Base-by-base conservation (phyloP, 2,797 vertebrate species). In the Periophthalmus magnuspinnatus region DNA sequence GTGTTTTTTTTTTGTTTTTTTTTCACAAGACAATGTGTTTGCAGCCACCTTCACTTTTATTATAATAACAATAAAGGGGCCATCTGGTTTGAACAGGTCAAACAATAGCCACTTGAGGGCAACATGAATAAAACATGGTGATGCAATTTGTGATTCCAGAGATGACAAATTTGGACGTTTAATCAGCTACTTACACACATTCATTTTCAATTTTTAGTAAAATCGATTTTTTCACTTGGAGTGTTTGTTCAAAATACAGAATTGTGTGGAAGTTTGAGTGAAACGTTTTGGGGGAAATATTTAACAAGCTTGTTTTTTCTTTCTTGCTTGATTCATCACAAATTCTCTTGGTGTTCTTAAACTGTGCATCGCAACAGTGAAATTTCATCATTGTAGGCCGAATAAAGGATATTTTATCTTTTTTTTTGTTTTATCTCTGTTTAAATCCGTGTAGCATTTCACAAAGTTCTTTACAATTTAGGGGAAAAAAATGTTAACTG, bases 1-100 rank as follows among this genome's bases (percentile, higher is more conserved):
- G n/a, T n/a, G 75, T 73, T 85, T 73, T 47, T 47, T 63, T 47
- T 63, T 7, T n/a, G 75, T 73, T 85, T 73, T 47, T 47, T 63
- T 47, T 63, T 7, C 9, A 41, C 7, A 74, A 75, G 52, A 33
- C 32, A 66, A 59, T 65, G 63, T 70, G 61, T 78, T 81, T 70
- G 76, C 67, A 68, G 78, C 5, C 58, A 82, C 78, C 76, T 77
- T 70, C 71, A 62, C 50, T 78, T 67, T 71, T 66, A 71, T 74
- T 77, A 74, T 34, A 76, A 82, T 65, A 72, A 79, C 54, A 84
- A 81, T 78, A 75, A 83, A 45, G 79, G 68, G 48, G 28, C 61
- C 32, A 62, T 68, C 5, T 9, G 2, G 56, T 11, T 65, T 72
- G 67, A 79, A 69, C 64, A 54, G 72, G 22, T 48, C 66, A 65